Percentiles rank a stretch among this genome's conserved stretches.
Conservation (phyloP, 1,140 invertebrate genomes). For the Temnothorax nylanderi region DNA sequence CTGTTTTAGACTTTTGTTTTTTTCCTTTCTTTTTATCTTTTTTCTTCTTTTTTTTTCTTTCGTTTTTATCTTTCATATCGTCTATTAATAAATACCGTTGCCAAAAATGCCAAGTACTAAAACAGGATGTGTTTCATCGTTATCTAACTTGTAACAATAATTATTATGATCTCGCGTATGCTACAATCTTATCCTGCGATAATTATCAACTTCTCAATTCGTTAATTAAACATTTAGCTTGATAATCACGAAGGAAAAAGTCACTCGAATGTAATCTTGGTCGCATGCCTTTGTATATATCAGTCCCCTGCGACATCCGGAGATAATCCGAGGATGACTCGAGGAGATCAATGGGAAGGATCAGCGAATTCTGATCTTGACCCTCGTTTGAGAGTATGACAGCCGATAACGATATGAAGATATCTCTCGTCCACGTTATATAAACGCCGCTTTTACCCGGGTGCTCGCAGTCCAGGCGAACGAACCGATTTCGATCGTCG, state of each 20-base stretch:
- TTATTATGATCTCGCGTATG: background rate
- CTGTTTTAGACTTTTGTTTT: too few species aligned
- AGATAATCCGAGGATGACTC: background rate
- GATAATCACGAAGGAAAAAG: background rate
- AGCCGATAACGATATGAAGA: conserved; percentile 2
- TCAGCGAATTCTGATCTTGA: conserved; percentile 47
- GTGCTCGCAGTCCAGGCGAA: conserved; percentile 15
- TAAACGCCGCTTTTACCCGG: conserved; percentile 53
- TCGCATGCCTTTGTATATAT: background rate
- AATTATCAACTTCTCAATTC: background rate
- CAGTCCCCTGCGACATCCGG: background rate
- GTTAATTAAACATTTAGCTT: background rate
- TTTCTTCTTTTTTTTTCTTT: too few species aligned
- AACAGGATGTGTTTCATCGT: background rate
- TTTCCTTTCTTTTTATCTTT: too few species aligned
- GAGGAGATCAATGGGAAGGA: too few species aligned
- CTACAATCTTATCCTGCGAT: background rate
- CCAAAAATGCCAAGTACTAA: background rate
- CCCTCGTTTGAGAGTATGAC: background rate
- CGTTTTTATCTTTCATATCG: background rate
- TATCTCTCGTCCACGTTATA: conserved; percentile 57
- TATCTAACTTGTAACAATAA: background rate
- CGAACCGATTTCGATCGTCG: background rate
- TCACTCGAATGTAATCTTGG: background rate
- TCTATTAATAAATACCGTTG: background rate